Evolutionary conservation across 2,113 vertebrate species (phyloP).

Genomic region (Peromyscus maniculatus): DNA sequence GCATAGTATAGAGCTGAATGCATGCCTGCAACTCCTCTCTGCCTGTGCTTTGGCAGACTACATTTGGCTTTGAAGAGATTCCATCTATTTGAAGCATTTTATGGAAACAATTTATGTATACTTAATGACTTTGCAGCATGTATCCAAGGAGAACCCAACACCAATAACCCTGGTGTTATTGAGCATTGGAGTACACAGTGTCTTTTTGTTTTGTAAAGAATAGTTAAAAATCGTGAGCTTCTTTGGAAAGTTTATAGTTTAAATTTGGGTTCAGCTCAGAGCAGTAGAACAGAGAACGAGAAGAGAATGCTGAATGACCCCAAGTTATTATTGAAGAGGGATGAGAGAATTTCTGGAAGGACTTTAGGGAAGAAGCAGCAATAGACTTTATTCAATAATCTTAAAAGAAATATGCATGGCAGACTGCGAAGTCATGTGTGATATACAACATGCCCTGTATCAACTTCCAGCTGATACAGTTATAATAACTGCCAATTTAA

Average conservation of each 20-base stretch:
- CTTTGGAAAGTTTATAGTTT: conserved; percentile 44
- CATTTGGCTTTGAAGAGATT: conserved; percentile 36
- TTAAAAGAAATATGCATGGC: background rate
- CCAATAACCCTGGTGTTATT: conserved; percentile 17
- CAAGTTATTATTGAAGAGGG: background rate
- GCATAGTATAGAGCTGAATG: conserved; percentile 21
- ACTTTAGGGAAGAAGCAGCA: background rate
- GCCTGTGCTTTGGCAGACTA: conserved; percentile 17
- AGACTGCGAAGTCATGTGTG: background rate
- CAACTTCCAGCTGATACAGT: background rate
- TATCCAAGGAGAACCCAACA: background rate
- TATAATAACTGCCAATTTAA: background rate
- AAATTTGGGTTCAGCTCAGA: conserved; percentile 37
- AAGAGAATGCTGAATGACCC: background rate
- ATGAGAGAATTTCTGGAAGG: background rate
- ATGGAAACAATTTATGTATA: conserved; percentile 35
- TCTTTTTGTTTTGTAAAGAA: conserved; percentile 59
- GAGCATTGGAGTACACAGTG: background rate
- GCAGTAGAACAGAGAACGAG: background rate
- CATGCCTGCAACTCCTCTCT: background rate
- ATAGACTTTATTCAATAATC: background rate
- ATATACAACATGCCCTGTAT: background rate
- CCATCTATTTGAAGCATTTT: conserved; percentile 41
- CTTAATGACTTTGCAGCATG: conserved; percentile 35
- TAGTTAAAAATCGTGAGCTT: background rate